A percentile compares a stretch with the other conserved stretches of the same genome.
phyloP scores from a whole-genome alignment of 2,888 invertebrate species.

The Amphimallon solstitiale region DNA sequence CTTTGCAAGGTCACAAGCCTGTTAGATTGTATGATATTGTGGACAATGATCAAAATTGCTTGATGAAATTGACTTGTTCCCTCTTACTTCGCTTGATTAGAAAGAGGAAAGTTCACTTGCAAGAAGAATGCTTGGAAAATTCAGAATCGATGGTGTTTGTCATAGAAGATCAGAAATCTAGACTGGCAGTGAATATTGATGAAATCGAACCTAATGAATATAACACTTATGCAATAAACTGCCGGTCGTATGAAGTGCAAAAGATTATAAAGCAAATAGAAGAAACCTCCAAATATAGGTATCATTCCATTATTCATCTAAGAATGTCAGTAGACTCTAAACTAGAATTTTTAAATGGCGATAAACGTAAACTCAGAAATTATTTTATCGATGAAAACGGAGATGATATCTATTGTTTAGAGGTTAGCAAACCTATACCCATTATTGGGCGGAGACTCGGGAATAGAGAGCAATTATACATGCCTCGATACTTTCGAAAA shows the following conservation, averaged over 20 bases:
- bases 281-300: background rate
- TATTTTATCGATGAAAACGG: background rate
- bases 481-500: background rate
- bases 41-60: background rate
- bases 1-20: background rate
- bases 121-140: background rate
- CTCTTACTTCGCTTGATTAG: background rate
- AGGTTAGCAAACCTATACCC: background rate
- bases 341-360: background rate
- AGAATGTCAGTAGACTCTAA: background rate
- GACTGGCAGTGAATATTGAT: background rate
- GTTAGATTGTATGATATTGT: background rate
- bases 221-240: constrained; percentile 9
- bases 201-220: background rate
- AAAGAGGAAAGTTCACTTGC: background rate
- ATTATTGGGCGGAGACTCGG: background rate
- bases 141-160: background rate
- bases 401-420: background rate
- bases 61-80: background rate
- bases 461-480: background rate
- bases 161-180: background rate
- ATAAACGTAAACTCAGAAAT: background rate
- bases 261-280: background rate
- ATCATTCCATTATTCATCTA: background rate
- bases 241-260: background rate